Conservation (phyloP, 2,797 vertebrate genomes). For the Aldrovandia affinis region DNA sequence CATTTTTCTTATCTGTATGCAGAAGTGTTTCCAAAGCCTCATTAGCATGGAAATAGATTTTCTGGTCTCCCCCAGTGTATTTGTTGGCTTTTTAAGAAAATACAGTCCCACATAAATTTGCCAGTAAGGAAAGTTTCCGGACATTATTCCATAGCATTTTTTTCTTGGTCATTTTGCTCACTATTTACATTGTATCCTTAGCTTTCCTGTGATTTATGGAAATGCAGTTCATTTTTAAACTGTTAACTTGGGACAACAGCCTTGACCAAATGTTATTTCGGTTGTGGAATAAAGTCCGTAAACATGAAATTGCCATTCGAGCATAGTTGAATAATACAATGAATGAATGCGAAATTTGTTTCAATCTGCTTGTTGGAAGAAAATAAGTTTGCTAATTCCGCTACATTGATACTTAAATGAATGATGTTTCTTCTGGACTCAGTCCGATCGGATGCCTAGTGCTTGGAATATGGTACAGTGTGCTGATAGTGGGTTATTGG, state of each 20-base stretch:
- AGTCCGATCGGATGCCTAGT: too few species aligned
- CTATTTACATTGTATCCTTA: neutral
- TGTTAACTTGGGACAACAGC: neutral
- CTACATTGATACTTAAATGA: too few species aligned
- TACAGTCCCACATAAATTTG: neutral
- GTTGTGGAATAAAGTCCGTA: too few species aligned
- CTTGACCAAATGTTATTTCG: too few species aligned
- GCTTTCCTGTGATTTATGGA: neutral
- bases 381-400: too few species aligned
- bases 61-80: neutral
- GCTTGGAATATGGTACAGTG: too few species aligned
- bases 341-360: too few species aligned
- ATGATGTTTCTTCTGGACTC: too few species aligned
- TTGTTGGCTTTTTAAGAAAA: neutral
- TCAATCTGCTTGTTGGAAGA: too few species aligned
- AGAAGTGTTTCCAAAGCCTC: neutral
- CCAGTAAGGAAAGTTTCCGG: neutral
- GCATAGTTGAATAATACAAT: too few species aligned
- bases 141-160: neutral
- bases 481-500: too few species aligned
- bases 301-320: too few species aligned
- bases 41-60: constrained; percentile 7
- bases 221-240: neutral
- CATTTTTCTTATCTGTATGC: neutral
- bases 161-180: neutral